Evolutionary conservation across 2,113 vertebrate genomes (phyloP).

Genomic region (Protobothrops mucrosquamatus): DNA sequence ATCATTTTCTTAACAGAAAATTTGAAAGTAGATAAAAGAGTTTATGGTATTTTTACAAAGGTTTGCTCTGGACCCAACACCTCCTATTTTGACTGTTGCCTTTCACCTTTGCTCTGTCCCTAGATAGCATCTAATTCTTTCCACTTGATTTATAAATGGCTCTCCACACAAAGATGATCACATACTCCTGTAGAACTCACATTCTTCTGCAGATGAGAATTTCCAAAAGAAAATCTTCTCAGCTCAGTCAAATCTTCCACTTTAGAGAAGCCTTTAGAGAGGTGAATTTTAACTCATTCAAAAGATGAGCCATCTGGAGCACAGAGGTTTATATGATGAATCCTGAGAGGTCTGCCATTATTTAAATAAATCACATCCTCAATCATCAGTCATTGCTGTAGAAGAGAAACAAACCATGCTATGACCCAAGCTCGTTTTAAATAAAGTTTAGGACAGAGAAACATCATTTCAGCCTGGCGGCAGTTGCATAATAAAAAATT

Average conservation of each 20-base stretch:
- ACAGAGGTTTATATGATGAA: neutral
- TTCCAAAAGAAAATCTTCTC: neutral
- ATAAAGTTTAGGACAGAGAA: neutral
- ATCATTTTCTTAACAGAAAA: neutral
- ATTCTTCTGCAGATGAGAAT: neutral
- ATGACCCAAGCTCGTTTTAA: neutral
- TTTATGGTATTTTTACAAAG: neutral
- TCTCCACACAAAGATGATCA: neutral
- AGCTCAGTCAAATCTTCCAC: neutral
- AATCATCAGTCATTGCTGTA: slow-evolving; percentile 2
- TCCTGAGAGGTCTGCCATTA: neutral
- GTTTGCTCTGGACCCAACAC: neutral
- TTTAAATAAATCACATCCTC: neutral
- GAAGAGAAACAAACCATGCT: neutral
- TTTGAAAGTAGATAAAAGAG: neutral
- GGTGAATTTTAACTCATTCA: neutral
- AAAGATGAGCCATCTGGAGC: neutral
- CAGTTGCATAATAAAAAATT: neutral
- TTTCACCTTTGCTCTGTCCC: neutral
- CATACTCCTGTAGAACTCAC: neutral
- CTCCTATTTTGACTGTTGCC: neutral
- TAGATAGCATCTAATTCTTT: neutral
- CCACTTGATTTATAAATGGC: neutral
- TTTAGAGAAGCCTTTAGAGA: neutral
- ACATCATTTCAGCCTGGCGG: neutral